Conservation (phyloP, 2,888 invertebrate genomes). For the Merodon equestris region DNA sequence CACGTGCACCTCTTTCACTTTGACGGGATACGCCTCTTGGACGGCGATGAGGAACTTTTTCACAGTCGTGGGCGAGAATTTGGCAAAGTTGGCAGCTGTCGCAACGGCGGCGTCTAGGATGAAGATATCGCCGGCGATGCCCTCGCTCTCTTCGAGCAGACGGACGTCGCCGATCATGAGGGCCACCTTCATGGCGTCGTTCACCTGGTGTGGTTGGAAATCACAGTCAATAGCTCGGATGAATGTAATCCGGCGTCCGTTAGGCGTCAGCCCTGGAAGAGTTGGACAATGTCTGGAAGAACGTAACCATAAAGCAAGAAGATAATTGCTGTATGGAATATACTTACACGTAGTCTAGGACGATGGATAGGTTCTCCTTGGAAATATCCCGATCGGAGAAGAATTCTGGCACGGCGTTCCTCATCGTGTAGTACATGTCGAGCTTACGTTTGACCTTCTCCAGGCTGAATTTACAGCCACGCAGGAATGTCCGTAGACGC, state of each 20-base stretch:
- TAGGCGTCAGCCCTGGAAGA: slow-evolving; percentile 88
- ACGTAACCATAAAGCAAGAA: not conserved
- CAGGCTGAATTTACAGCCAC: slow-evolving; percentile 91
- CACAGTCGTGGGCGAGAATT: slow-evolving; percentile 89
- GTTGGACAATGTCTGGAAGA: slow-evolving; percentile 85
- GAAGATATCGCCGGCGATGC: slow-evolving; percentile 92
- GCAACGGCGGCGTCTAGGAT: slow-evolving; percentile 89
- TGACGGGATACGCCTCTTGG: slow-evolving; percentile 93
- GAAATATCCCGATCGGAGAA: slow-evolving; percentile 87
- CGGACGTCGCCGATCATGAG: slow-evolving; percentile 92
- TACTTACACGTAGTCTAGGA: slow-evolving; percentile 85
- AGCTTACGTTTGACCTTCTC: slow-evolving; percentile 91
- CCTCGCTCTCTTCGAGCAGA: slow-evolving; percentile 86
- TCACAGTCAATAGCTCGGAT: slow-evolving; percentile 87
- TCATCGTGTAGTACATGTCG: slow-evolving; percentile 94
- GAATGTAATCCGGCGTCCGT: slow-evolving; percentile 87
- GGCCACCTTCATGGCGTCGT: slow-evolving; percentile 89
- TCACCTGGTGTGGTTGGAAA: slow-evolving; percentile 84
- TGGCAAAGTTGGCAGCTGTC: slow-evolving; percentile 89
- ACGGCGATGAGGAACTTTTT: slow-evolving; percentile 93
- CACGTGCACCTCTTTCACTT: slow-evolving; percentile 91
- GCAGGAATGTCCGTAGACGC: slow-evolving; percentile 88
- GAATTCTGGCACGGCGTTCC: slow-evolving; percentile 89
- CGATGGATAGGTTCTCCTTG: slow-evolving; percentile 85
- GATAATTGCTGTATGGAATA: not conserved